phyloP scores from a whole-genome alignment of 2,888 invertebrate genomes.

The Tetragonisca angustula region DNA sequence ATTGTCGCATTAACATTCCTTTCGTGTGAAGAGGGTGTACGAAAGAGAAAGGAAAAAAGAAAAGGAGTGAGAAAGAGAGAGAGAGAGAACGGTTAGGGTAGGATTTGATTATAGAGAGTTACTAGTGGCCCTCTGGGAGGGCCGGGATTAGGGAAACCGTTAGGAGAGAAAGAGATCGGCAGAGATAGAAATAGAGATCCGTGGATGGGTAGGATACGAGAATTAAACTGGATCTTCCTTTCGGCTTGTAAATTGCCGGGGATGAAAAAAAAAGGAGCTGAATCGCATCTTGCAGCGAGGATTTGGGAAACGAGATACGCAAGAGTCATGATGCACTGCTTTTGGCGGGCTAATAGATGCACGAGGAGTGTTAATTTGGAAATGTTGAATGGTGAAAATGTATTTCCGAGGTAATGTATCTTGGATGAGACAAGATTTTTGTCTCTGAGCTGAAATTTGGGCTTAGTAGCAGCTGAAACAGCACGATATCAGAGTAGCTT shows the following conservation, averaged over 20 bases:
- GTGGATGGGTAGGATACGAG: slow-evolving; percentile 51
- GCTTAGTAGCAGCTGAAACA: neutral
- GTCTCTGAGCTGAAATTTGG: neutral
- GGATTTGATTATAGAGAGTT: slow-evolving; percentile 83
- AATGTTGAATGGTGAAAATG: neutral
- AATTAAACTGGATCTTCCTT: slow-evolving; percentile 71
- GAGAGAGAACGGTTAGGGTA: slow-evolving; percentile 78
- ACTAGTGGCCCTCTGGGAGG: slow-evolving; percentile 69
- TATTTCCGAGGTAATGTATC: neutral
- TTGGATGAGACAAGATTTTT: neutral
- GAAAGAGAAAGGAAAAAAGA: slow-evolving; percentile 49
- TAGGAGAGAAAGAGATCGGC: slow-evolving; percentile 30
- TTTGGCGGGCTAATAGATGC: neutral
- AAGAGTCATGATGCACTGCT: slow-evolving; percentile 4
- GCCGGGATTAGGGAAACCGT: slow-evolving; percentile 53
- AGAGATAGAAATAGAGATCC: slow-evolving; percentile 56
- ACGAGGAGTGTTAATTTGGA: neutral
- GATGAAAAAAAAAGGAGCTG: slow-evolving; percentile 56
- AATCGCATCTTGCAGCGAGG: slow-evolving; percentile 56
- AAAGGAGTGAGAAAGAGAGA: neutral
- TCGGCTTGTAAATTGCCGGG: slow-evolving; percentile 57
- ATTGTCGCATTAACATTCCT: slow-evolving; percentile 84
- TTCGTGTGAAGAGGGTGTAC: slow-evolving; percentile 82
- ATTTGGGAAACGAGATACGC: slow-evolving; percentile 37
- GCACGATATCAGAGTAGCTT: neutral